These are phyloP conservation scores for Harpagifer antarcticus DNA, from an alignment of 2,797 vertebrate species.

Conservation along the genomic window DNA sequence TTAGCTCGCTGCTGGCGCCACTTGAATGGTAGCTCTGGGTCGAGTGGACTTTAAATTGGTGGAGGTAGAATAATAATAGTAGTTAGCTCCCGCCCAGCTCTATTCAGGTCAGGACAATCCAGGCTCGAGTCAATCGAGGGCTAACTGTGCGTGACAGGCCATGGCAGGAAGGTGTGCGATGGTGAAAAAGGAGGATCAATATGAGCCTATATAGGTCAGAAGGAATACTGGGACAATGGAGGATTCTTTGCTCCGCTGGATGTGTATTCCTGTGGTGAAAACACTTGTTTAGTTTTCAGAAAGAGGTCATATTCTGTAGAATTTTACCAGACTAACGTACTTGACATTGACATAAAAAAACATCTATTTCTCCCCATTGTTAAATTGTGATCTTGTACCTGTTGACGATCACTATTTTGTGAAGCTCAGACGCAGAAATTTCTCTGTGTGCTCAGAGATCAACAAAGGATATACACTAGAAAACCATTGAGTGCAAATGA, in stretches of 20 bases:
- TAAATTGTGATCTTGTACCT: too few species aligned
- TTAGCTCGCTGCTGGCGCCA: constrained; percentile 37
- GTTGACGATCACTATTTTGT: background rate
- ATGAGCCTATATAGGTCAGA: constrained; percentile 64
- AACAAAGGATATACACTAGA: background rate
- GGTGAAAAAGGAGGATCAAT: constrained; percentile 52
- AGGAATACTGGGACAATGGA: constrained; percentile 63
- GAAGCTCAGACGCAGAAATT: background rate
- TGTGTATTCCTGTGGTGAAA: constrained; percentile 29
- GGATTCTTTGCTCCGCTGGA: constrained; percentile 50
- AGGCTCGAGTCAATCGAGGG: constrained; percentile 57
- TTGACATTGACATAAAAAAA: background rate
- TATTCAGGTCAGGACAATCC: constrained; percentile 48
- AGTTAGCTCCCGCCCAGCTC: constrained; percentile 50
- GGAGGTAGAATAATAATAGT: constrained; percentile 44
- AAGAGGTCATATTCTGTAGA: constrained; percentile 20
- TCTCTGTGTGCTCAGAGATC: background rate
- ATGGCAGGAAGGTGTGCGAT: constrained; percentile 32
- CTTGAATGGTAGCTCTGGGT: constrained; percentile 28
- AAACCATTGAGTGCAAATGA: background rate
- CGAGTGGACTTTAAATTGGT: constrained; percentile 52
- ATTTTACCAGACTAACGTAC: constrained; percentile 16
- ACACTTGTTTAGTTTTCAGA: constrained; percentile 21
- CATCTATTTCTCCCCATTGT: too few species aligned
- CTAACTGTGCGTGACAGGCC: constrained; percentile 64